These are phyloP conservation scores for Aphrophora alni DNA, from an alignment of 2,888 invertebrate genomes.

Conservation along the genomic window DNA sequence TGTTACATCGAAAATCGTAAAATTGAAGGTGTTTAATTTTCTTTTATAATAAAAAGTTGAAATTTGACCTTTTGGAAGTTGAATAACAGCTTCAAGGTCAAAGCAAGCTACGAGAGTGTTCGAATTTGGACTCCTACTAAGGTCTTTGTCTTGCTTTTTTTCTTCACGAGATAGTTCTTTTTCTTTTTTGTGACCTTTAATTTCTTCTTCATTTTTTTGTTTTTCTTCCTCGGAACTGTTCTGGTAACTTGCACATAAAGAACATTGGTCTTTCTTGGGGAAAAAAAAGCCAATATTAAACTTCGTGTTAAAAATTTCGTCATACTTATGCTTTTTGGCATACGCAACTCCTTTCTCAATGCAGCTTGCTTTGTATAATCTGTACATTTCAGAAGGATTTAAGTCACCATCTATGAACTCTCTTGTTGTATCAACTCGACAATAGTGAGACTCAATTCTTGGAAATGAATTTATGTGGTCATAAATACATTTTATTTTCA, in stretches of 20 bases:
- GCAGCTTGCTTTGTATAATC: conserved; percentile 3
- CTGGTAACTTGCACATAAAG: conserved; percentile 20
- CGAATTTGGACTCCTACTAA: background rate
- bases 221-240: conserved; percentile 28
- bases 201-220: conserved; percentile 21
- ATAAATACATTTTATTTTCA: background rate
- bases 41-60: conserved; percentile 16
- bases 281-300: conserved; percentile 16
- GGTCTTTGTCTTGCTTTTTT: conserved; percentile 7
- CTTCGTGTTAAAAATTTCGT: background rate
- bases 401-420: conserved; percentile 13
- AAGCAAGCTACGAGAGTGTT: background rate
- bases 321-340: conserved; percentile 10
- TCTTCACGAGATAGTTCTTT: background rate
- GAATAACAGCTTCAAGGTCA: conserved; percentile 4
- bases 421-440: background rate
- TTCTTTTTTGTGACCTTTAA: conserved; percentile 3
- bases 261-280: conserved; percentile 26
- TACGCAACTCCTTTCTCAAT: background rate
- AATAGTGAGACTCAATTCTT: conserved; percentile 6
- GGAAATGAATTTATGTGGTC: conserved; percentile 18
- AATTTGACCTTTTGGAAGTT: conserved; percentile 2
- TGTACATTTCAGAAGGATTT: conserved; percentile 6
- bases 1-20: background rate
- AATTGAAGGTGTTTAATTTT: background rate